A percentile compares a stretch with the other conserved stretches of the same genome.
These are phyloP conservation scores for Diaperis boleti DNA, from an alignment of 2,888 invertebrate genomes.

Conservation along the genomic window DNA sequence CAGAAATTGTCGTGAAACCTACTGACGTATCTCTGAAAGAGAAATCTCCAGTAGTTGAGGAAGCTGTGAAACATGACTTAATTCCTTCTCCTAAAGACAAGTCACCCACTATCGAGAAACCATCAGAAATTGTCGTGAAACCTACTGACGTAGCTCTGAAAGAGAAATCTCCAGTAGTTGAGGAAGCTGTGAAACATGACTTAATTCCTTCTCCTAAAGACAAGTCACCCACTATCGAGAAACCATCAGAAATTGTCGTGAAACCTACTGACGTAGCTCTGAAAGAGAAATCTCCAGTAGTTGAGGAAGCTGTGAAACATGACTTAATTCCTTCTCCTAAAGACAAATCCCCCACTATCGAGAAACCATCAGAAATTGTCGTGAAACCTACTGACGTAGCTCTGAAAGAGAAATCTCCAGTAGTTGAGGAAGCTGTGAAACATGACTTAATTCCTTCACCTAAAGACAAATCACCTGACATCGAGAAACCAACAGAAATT, in stretches of 20 bases:
- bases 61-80: conserved; percentile 4
- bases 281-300: conserved; percentile 17
- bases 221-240: background rate
- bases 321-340: background rate
- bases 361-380: background rate
- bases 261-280: background rate
- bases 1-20: background rate
- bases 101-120: background rate
- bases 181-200: background rate
- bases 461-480: background rate
- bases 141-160: background rate
- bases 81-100: conserved; percentile 2
- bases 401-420: background rate
- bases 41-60: conserved; percentile 1
- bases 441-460: background rate
- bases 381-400: background rate
- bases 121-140: background rate
- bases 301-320: background rate
- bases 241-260: background rate
- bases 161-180: background rate
- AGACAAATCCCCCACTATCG: background rate
- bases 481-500: background rate
- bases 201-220: background rate
- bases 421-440: background rate
- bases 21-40: background rate